Conservation (phyloP, 1,140 invertebrate species). For the Gryon sp. region DNA sequence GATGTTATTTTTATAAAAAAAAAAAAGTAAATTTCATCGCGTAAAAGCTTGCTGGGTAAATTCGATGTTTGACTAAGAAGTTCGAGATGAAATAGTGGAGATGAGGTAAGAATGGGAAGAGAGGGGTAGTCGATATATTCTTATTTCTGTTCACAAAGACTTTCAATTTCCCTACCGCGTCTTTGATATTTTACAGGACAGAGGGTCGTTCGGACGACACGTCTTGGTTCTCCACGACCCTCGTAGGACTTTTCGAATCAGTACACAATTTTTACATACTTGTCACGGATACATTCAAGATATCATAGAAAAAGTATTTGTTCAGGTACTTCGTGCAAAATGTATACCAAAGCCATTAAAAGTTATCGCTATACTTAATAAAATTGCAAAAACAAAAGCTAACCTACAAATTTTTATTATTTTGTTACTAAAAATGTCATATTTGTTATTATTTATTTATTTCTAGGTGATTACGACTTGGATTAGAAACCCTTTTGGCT, state of each 20-base stretch:
- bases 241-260: conserved; percentile 50
- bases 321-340: too few species aligned
- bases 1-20: too few species aligned
- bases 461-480: too few species aligned
- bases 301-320: too few species aligned
- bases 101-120: conserved; percentile 22
- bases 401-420: too few species aligned
- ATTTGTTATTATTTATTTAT: too few species aligned
- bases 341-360: too few species aligned
- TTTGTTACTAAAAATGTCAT: too few species aligned
- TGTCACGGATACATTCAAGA: conserved; percentile 18
- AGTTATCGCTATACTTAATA: too few species aligned
- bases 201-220: conserved; percentile 44
- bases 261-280: conserved; percentile 45
- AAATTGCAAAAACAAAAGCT: too few species aligned
- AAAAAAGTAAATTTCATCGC: conserved; percentile 38
- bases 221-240: conserved; percentile 38
- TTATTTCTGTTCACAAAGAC: conserved; percentile 69
- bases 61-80: conserved; percentile 44
- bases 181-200: conserved; percentile 67
- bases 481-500: too few species aligned
- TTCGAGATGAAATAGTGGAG: conserved; percentile 38
- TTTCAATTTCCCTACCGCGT: conserved; percentile 67
- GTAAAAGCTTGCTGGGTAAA: conserved; percentile 48
- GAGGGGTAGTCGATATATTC: conserved; percentile 64